Percentiles rank a stretch among this genome's conserved stretches.
These are phyloP conservation scores for Eupelmus urozonus DNA, from an alignment of 2,888 invertebrate species.

Conservation along the genomic window DNA sequence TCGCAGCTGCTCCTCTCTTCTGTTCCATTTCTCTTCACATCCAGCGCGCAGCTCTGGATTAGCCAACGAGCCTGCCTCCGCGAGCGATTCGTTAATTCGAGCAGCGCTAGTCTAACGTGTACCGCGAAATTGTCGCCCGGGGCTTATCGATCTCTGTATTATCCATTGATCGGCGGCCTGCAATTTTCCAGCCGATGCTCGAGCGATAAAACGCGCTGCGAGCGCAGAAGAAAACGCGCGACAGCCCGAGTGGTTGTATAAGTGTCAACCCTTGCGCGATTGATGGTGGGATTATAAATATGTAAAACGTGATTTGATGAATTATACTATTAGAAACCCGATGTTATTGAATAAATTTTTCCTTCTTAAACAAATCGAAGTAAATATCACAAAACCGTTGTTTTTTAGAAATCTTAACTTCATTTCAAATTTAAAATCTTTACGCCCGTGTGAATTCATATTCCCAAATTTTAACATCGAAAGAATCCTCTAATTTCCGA, in stretches of 20 bases:
- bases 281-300: not conserved
- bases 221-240: not conserved
- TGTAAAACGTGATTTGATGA: conserved; percentile 10
- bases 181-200: conserved; percentile 19
- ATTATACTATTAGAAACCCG: no score
- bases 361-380: no score
- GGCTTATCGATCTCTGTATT: conserved; percentile 57
- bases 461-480: no score
- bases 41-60: no score
- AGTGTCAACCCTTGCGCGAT: conserved; percentile 30
- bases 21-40: conserved; percentile 28
- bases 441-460: not conserved
- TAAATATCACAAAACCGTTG: no score
- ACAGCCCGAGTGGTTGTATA: not conserved
- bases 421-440: not conserved
- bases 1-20: not conserved
- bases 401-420: no score
- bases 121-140: conserved; percentile 64
- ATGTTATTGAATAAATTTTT: no score
- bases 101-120: conserved; percentile 59
- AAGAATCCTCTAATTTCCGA: no score
- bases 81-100: conserved; percentile 58
- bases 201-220: not conserved
- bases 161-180: conserved; percentile 28
- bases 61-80: conserved; percentile 32